These are phyloP conservation scores for Sarcophaga rosellei DNA, from an alignment of 2,888 invertebrate species.

Conservation along the genomic window DNA sequence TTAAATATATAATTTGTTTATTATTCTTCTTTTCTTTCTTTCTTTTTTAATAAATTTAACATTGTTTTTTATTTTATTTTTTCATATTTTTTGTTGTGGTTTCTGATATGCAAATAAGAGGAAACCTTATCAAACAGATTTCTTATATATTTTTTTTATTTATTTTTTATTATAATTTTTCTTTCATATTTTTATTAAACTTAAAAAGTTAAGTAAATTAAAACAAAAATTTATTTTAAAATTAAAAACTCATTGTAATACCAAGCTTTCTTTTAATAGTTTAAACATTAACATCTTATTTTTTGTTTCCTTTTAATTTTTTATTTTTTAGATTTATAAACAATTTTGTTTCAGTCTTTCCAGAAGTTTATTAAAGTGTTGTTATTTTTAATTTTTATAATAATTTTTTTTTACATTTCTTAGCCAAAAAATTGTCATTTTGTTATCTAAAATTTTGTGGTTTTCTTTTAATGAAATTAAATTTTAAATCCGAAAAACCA, in stretches of 20 bases:
- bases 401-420: conserved; percentile 29
- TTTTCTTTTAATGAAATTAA: conserved; percentile 58
- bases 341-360: conserved; percentile 75
- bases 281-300: conserved; percentile 41
- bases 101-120: conserved; percentile 74
- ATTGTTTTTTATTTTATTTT: conserved; percentile 24
- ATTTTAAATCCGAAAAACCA: not conserved
- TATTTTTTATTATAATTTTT: conserved; percentile 10
- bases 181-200: conserved; percentile 29
- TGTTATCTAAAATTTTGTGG: not conserved
- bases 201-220: no score
- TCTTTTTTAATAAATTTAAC: conserved; percentile 52
- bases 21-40: conserved; percentile 49
- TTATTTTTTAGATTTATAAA: conserved; percentile 72
- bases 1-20: conserved; percentile 58
- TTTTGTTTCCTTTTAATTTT: conserved; percentile 35
- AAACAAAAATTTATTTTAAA: no score
- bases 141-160: conserved; percentile 52
- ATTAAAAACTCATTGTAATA: conserved; percentile 41
- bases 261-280: conserved; percentile 56
- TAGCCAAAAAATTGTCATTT: conserved; percentile 51
- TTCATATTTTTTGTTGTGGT: conserved; percentile 60
- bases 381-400: conserved; percentile 13
- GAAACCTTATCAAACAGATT: conserved; percentile 72
- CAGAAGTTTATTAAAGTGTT: conserved; percentile 60